Evolutionary conservation across 2,113 vertebrate species (phyloP), one percentile per base, ranked within the genome.

Genomic region (Nettapus auritus): DNA sequence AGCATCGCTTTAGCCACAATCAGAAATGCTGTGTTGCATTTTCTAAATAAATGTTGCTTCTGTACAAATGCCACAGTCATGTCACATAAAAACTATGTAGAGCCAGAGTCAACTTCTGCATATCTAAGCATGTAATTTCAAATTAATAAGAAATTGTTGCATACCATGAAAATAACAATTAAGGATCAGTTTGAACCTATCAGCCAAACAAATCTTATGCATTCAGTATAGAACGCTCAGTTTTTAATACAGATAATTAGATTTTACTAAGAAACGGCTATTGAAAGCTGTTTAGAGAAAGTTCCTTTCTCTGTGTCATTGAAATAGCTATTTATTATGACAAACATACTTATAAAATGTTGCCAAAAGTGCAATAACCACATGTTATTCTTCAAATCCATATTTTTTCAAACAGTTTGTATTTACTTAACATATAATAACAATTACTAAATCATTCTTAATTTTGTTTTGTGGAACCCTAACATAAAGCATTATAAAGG

Each of bases 401-500:
- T 67, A 52, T 70, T 82, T 92, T 88, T 87, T 53, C 76, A 78
- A 97, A 59, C 36, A 86, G 40, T 91, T 77, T 50, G n/a, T 95
- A 95, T 93, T 93, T 94, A 86, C 57, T 94, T 95, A 78, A 74
- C 48, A 81, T 71, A 40, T 55, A 94, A 88, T 70, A 93, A 71
- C 68, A 81, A 71, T 52, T 62, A 95, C 63, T 95, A 86, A 93
- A 93, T 80, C 79, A 82, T 82, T 70, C 55, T 89, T 42, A 80
- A 67, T 64, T n/a, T 79, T 86, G 25, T 80, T 83, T 83, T 81
- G 73, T 70, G 68, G 85, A 88, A 70, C 68, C 3, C 3, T 82
- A 82, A 77, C n/a, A 5, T 77, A 82, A 88, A 91, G 67, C 56
- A 78, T 56, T 74, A 60, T 18, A 10, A n/a, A 68, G 2, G 71